These are phyloP conservation scores for Dinomys branickii DNA, from an alignment of 2,113 vertebrate genomes.

Conservation along the genomic window DNA sequence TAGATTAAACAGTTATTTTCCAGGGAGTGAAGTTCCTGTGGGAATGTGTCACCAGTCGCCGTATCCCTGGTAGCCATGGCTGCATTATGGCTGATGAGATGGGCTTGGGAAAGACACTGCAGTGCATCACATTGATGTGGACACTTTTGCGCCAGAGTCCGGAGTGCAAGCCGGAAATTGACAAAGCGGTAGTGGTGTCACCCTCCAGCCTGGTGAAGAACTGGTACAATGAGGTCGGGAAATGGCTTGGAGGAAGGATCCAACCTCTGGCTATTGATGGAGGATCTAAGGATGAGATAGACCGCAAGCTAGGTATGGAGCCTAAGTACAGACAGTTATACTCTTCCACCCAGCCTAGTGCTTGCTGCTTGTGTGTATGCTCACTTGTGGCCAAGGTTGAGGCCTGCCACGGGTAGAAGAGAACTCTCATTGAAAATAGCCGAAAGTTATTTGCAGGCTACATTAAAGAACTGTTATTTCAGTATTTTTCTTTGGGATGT, in stretches of 20 bases:
- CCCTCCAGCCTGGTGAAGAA: conserved; percentile 98
- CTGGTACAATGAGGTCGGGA: conserved; percentile 97
- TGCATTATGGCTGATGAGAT: conserved; percentile 99
- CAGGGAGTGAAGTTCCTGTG: conserved; percentile 98
- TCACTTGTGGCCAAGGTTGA: not conserved
- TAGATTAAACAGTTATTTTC: not conserved
- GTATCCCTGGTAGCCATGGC: conserved; percentile 92
- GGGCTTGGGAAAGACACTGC: conserved; percentile 98
- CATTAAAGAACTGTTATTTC: conserved; percentile 18
- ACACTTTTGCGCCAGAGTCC: conserved; percentile 96
- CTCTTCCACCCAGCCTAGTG: not conserved
- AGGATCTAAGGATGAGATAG: conserved; percentile 95
- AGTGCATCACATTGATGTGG: conserved; percentile 97
- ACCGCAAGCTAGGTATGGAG: conserved; percentile 91
- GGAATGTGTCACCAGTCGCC: conserved; percentile 95
- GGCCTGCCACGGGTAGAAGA: not conserved
- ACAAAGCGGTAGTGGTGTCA: conserved; percentile 96
- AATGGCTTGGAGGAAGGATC: conserved; percentile 96
- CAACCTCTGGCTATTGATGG: conserved; percentile 96
- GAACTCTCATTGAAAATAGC: conserved; percentile 1
- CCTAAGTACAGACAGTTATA: not conserved
- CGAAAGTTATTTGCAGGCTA: conserved; percentile 15
- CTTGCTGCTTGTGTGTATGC: not conserved
- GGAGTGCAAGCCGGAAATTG: conserved; percentile 94
- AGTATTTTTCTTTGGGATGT: not conserved